Conservation (phyloP, 2,797 vertebrate species). For the Arnoldichthys spilopterus region DNA sequence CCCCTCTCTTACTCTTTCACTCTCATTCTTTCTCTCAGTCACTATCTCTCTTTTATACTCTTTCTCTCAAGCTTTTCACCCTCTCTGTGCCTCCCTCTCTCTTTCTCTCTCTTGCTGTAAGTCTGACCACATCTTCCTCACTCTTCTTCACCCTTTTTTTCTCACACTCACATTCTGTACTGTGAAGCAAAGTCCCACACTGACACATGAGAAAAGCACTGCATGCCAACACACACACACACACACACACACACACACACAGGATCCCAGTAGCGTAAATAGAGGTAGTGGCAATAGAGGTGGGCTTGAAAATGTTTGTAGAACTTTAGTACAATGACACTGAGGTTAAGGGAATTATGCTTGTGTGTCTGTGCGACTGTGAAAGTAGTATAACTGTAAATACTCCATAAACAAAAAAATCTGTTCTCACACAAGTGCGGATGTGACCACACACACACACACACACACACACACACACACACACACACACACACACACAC, state of each 20-base stretch:
- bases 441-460: too few relatives aligned
- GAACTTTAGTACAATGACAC: not conserved
- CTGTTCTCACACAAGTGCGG: too few relatives aligned
- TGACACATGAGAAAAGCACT: slow-evolving; percentile 5
- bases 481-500: not conserved
- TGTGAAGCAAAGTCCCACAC: slow-evolving; percentile 45
- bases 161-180: slow-evolving; percentile 20
- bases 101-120: not conserved
- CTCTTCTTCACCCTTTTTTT: slow-evolving; percentile 33
- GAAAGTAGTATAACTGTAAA: not conserved
- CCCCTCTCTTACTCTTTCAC: slow-evolving; percentile 60
- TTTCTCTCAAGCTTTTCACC: slow-evolving; percentile 11
- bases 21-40: slow-evolving; percentile 8
- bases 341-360: not conserved
- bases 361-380: not conserved
- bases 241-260: slow-evolving; percentile 38
- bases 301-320: not conserved
- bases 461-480: too few relatives aligned
- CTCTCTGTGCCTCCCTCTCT: slow-evolving; percentile 15
- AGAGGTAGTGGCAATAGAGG: not conserved
- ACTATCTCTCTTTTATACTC: not conserved
- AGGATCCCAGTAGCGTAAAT: not conserved
- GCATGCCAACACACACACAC: slow-evolving; percentile 28
- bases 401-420: not conserved
- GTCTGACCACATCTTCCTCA: not conserved